These are phyloP conservation scores for Malurus leucopterus DNA, from an alignment of 2,797 vertebrate species.

Conservation along the genomic window DNA sequence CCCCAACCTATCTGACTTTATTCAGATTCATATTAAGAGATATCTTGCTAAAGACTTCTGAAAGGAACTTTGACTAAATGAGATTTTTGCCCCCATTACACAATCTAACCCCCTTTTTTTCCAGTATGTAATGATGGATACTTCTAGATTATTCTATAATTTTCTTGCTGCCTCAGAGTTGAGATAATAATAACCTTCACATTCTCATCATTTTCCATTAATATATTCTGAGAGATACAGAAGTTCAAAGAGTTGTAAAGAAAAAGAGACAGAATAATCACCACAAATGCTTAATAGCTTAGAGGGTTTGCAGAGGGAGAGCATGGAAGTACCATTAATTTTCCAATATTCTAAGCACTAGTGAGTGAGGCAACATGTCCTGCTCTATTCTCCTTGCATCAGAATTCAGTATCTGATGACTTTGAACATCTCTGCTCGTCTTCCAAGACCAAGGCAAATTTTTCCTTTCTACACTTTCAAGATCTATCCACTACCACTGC, in stretches of 20 bases:
- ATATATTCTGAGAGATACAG: not conserved
- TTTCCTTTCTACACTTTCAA: not conserved
- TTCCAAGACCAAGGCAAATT: not conserved
- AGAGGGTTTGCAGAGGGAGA: not conserved
- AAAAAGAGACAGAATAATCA: not conserved
- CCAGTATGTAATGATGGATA: not conserved
- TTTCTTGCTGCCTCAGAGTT: not conserved
- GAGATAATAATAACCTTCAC: not conserved
- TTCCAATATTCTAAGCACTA: not conserved
- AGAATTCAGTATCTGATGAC: not conserved
- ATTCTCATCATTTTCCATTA: constrained; percentile 4
- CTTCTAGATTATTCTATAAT: not conserved
- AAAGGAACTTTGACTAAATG: constrained; percentile 22
- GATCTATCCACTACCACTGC: not conserved
- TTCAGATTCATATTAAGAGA: constrained; percentile 9
- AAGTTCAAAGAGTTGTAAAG: constrained; percentile 8
- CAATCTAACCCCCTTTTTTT: not conserved
- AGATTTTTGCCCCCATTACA: constrained; percentile 33
- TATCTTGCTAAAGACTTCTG: not conserved
- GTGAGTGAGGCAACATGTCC: not conserved
- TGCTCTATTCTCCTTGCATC: not conserved
- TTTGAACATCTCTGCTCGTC: not conserved
- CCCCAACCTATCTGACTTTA: not conserved
- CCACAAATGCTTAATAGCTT: not conserved
- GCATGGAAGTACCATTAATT: not conserved